Evolutionary conservation across 2,888 invertebrate genomes (phyloP).

Genomic region (Coenonympha glycerion): DNA sequence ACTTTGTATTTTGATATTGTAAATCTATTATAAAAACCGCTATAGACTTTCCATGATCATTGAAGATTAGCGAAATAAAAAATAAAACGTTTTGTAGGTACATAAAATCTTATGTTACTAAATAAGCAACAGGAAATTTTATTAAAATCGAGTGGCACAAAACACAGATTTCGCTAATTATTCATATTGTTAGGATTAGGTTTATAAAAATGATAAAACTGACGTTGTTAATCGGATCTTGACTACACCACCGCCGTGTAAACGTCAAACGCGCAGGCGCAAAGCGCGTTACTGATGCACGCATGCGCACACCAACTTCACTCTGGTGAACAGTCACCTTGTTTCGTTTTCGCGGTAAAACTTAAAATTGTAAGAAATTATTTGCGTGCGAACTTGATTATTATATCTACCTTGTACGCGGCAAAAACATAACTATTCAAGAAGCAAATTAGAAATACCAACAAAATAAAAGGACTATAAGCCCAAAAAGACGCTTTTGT

Average conservation of each 20-base stretch:
- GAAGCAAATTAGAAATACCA: no score
- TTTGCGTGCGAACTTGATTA: no score
- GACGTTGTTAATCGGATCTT: constrained; percentile 76
- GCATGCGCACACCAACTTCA: constrained; percentile 67
- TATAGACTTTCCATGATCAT: constrained; percentile 39
- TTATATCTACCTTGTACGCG: no score
- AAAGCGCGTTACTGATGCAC: constrained; percentile 71
- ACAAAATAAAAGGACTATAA: no score
- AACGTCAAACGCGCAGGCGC: constrained; percentile 74
- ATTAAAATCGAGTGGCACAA: constrained; percentile 53
- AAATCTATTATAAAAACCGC: constrained; percentile 10
- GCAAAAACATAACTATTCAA: no score
- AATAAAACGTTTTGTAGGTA: constrained; percentile 11
- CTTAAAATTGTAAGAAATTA: constrained; percentile 16
- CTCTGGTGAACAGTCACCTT: constrained; percentile 32
- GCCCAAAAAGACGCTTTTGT: no score
- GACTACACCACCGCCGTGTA: constrained; percentile 74
- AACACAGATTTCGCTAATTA: constrained; percentile 28
- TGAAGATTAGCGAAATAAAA: constrained; percentile 14
- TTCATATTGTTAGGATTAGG: constrained; percentile 28
- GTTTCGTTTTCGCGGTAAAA: constrained; percentile 28
- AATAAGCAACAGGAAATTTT: background rate
- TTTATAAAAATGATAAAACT: constrained; percentile 54
- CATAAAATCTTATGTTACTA: constrained; percentile 34
- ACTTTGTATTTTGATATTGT: background rate